Conservation (phyloP, 2,113 vertebrate species). For the Balaenoptera acutorostrata region DNA sequence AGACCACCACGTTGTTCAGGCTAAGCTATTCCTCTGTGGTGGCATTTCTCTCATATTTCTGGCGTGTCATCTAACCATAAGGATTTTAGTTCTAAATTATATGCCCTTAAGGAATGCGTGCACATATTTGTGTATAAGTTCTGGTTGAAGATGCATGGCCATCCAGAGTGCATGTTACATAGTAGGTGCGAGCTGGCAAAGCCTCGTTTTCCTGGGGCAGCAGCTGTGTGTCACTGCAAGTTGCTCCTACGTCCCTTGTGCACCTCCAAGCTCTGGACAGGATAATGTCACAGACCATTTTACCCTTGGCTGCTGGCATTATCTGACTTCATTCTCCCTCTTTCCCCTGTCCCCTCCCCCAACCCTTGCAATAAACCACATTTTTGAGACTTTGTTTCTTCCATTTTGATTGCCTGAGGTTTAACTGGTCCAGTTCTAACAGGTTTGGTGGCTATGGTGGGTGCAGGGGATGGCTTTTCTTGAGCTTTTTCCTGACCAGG, state of each 20-base stretch:
- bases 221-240: constrained; percentile 17
- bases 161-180: not conserved
- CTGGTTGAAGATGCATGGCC: not conserved
- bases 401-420: constrained; percentile 97
- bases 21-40: not conserved
- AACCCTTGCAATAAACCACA: not conserved
- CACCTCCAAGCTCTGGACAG: constrained; percentile 32
- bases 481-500: constrained; percentile 71
- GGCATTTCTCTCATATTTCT: constrained; percentile 1
- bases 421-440: constrained; percentile 98
- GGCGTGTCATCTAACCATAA: not conserved
- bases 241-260: not conserved
- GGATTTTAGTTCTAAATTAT: constrained; percentile 2
- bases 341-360: not conserved
- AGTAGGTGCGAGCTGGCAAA: constrained; percentile 49
- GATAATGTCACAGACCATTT: constrained; percentile 22
- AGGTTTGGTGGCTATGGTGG: constrained; percentile 85
- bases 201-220: not conserved
- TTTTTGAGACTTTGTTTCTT: constrained; percentile 92
- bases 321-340: constrained; percentile 19
- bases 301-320: constrained; percentile 45
- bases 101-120: constrained; percentile 36
- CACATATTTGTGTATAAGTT: not conserved
- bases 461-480: constrained; percentile 81
- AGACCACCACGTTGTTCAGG: not conserved